Conservation (phyloP, 2,888 invertebrate species). For the Amblyteles armatorius region DNA sequence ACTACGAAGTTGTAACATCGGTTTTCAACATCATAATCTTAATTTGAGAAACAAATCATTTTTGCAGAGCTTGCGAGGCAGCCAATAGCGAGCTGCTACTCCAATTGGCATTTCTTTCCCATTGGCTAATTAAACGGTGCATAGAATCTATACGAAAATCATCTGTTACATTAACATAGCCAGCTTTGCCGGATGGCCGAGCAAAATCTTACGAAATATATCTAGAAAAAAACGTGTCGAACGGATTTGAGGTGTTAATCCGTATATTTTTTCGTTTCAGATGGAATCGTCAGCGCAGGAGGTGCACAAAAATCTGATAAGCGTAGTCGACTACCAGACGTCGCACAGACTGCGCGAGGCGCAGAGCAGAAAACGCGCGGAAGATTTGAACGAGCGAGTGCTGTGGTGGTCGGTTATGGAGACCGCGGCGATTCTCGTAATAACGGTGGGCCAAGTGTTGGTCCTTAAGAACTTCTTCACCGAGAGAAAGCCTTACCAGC, state of each 20-base stretch:
- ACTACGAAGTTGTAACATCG: background rate
- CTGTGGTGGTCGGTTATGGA: slow-evolving; percentile 97
- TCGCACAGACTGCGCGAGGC: slow-evolving; percentile 98
- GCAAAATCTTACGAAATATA: background rate
- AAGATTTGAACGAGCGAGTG: slow-evolving; percentile 97
- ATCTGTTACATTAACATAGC: too few relatives aligned
- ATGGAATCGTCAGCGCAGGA: slow-evolving; percentile 96
- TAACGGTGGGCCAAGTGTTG: slow-evolving; percentile 96
- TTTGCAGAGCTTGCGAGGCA: too few relatives aligned
- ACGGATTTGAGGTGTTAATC: background rate
- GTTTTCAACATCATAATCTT: background rate
- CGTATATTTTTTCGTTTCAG: slow-evolving; percentile 85
- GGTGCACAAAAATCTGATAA: slow-evolving; percentile 95
- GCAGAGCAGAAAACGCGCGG: slow-evolving; percentile 97
- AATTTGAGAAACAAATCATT: background rate
- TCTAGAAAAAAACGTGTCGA: background rate
- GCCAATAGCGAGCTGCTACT: too few relatives aligned
- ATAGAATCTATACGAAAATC: too few relatives aligned
- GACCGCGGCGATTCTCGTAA: slow-evolving; percentile 92
- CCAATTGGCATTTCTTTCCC: too few relatives aligned
- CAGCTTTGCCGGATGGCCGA: too few relatives aligned
- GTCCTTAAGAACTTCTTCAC: slow-evolving; percentile 96
- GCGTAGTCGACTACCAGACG: slow-evolving; percentile 97
- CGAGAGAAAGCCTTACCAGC: slow-evolving; percentile 78
- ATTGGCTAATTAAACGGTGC: too few relatives aligned